Base-by-base conservation (phyloP, 1,140 invertebrate species). In the Eubasilissa regina region DNA sequence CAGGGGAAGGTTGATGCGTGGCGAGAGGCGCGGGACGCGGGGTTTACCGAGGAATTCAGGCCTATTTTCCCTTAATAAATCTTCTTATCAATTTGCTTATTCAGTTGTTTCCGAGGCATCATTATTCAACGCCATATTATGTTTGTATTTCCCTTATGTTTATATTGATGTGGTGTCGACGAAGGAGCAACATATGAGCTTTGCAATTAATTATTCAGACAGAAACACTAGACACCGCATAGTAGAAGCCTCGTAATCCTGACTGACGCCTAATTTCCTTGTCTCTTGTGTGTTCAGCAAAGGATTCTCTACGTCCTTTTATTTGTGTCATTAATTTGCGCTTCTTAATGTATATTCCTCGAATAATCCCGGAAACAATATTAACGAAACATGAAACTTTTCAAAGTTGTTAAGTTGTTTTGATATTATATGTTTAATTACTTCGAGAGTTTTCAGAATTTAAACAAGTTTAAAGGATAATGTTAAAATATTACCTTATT, bases 131-230 rank as follows among this genome's bases (percentile, higher is more conserved):
- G 47, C 60, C 47, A 55, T 66, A 56, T 77, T 55, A 55, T 77
- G 75, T 77, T 77, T 77, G 74, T 76, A 53, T 77, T 66, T 17
- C 45, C 62, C 68, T 73, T 55, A 68, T 68, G 75, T 77, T 66
- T 68, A 77, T 77, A 77, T 77, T 68, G 75, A 77, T 68, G 75
- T 19, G 75, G 75, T 77, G 75, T 68, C 58, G 75, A 77, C 75
- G 75, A 47, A 77, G 75, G 35, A 77, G 60, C 75, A 77, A 68
- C 75, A 76, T 76, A 53, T 68, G 62, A 68, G 75, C 75, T 60
- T 53, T 55, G 43, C 75, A 77, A 77, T 77, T 77, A 77, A 77
- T 77, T 68, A 77, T 77, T 51, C 75, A 66, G 75, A 53, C 60
- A 53, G 60, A 53, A 56, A 68, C 44, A 68, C 64, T 48, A 68